A percentile compares a stretch with the other conserved stretches of the same genome.
Evolutionary conservation across 2,113 vertebrate species (phyloP).

Genomic region (Murina feae): DNA sequence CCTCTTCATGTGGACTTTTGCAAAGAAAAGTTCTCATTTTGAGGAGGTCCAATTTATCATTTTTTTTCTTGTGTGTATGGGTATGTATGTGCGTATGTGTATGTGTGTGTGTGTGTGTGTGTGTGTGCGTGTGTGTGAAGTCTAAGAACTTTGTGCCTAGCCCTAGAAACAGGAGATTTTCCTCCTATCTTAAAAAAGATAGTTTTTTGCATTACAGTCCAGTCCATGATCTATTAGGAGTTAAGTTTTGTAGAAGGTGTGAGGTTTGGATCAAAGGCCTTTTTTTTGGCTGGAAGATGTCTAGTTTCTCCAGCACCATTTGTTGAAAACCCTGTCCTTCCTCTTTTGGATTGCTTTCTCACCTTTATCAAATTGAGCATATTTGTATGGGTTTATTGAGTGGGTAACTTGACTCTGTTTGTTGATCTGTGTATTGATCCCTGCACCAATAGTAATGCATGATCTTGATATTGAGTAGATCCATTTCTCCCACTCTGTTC

Average conservation of each 20-base stretch:
- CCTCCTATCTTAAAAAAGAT: not conserved
- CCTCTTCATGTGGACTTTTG: not conserved
- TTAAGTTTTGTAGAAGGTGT: not conserved
- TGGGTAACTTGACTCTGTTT: not conserved
- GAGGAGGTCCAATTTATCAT: not conserved
- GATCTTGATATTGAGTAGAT: not conserved
- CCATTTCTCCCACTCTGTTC: not conserved
- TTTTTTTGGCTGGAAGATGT: not conserved
- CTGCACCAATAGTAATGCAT: not conserved
- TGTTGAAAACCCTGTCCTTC: not conserved
- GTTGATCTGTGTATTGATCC: not conserved
- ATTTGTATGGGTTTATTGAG: not conserved
- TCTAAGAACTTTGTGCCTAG: not conserved
- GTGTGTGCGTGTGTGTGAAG: not conserved
- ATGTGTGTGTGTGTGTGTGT: not conserved
- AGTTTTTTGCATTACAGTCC: not conserved
- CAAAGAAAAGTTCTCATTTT: conserved; percentile 5
- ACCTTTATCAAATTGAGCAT: not conserved
- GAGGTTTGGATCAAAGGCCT: not conserved
- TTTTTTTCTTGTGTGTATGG: not conserved
- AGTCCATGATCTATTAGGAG: not conserved
- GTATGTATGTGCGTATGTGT: too few species aligned
- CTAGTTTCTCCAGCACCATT: not conserved
- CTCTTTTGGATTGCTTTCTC: not conserved
- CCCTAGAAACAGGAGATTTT: not conserved